Conservation (phyloP, 2,888 invertebrate species). For the Hemaris fuciformis region DNA sequence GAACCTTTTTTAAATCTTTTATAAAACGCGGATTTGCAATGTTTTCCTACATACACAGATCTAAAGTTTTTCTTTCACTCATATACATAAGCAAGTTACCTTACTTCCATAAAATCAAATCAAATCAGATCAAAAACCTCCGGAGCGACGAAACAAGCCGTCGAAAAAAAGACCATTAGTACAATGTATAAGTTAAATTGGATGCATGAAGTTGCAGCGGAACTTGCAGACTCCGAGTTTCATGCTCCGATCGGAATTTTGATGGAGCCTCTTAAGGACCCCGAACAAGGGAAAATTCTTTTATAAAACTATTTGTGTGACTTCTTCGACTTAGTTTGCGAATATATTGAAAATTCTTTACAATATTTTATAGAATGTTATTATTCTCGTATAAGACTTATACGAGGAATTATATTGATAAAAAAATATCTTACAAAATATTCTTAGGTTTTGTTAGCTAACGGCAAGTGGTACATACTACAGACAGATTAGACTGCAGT, state of each 20-base stretch:
- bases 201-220: slow-evolving; percentile 24
- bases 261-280: slow-evolving; percentile 18
- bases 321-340: background rate
- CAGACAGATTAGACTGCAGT: too few relatives aligned
- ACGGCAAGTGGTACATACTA: too few relatives aligned
- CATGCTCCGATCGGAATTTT: background rate
- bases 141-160: background rate
- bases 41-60: too few relatives aligned
- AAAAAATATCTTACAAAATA: background rate
- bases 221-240: background rate
- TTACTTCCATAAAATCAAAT: too few relatives aligned
- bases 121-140: background rate
- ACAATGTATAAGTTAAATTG: slow-evolving; percentile 33
- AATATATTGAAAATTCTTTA: background rate
- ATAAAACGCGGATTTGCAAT: too few relatives aligned
- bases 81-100: too few relatives aligned
- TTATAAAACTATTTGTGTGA: background rate
- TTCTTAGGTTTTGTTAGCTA: too few relatives aligned
- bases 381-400: background rate
- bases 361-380: background rate
- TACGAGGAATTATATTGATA: background rate
- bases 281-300: background rate
- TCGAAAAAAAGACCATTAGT: slow-evolving; percentile 17
- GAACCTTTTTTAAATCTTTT: too few relatives aligned
- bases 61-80: too few relatives aligned